phyloP scores from a whole-genome alignment of 2,113 vertebrate species.

The Lophochroa leadbeateri region DNA sequence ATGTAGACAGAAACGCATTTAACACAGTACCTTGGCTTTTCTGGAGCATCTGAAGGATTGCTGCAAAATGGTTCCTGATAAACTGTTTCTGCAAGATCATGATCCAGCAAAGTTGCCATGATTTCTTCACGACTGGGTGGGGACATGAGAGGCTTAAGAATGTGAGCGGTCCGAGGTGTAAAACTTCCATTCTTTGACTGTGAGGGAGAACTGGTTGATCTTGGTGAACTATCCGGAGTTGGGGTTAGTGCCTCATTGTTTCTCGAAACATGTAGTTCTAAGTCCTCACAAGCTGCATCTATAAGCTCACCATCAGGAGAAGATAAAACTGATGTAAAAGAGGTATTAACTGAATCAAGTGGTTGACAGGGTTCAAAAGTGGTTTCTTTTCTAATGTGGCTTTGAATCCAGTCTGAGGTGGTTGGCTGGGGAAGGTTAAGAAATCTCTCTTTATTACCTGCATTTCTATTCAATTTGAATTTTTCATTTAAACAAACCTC shows the following conservation, averaged over 20 bases:
- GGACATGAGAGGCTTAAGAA: slow-evolving; percentile 97
- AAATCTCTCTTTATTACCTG: slow-evolving; percentile 78
- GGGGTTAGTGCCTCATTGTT: slow-evolving; percentile 84
- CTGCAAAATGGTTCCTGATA: slow-evolving; percentile 98
- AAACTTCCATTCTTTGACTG: slow-evolving; percentile 86
- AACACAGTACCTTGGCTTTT: slow-evolving; percentile 87
- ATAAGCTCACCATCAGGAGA: slow-evolving; percentile 87
- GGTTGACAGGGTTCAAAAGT: slow-evolving; percentile 78
- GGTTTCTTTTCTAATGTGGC: slow-evolving; percentile 78
- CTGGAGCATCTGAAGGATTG: slow-evolving; percentile 92
- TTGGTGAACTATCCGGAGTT: slow-evolving; percentile 92
- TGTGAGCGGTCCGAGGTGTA: slow-evolving; percentile 82
- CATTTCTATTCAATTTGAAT: slow-evolving; percentile 78
- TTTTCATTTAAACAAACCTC: slow-evolving; percentile 75
- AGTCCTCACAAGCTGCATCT: slow-evolving; percentile 81
- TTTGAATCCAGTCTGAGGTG: slow-evolving; percentile 85
- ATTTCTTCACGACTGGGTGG: slow-evolving; percentile 97
- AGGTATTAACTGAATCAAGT: slow-evolving; percentile 81
- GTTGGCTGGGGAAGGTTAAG: slow-evolving; percentile 84
- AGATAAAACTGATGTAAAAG: slow-evolving; percentile 83
- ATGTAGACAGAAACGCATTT: neutral
- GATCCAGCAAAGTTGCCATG: slow-evolving; percentile 86
- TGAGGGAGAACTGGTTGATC: slow-evolving; percentile 90
- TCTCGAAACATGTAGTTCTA: slow-evolving; percentile 80
- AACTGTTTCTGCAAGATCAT: slow-evolving; percentile 91